phyloP scores from a whole-genome alignment of 2,888 invertebrate species.

The Aradus depressus region DNA sequence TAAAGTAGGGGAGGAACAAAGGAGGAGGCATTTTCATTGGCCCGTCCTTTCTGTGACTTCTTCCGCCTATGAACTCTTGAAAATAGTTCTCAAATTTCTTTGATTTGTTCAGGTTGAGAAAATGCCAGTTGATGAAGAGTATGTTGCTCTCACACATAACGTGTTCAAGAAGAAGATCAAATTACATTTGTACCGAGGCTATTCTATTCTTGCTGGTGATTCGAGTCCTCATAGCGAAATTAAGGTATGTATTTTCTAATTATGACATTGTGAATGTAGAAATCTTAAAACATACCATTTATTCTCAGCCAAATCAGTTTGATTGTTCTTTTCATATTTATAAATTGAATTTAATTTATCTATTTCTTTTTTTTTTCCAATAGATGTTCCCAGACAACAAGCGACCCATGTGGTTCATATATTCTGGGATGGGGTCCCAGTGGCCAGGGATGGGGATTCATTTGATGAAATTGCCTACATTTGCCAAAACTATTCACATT shows the following conservation, averaged over 20 bases:
- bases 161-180: slow-evolving; percentile 6
- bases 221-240: too few species aligned
- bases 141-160: slow-evolving; percentile 10
- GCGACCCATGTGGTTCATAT: slow-evolving; percentile 75
- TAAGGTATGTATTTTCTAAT: too few species aligned
- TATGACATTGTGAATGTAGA: too few species aligned
- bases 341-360: background rate
- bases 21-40: background rate
- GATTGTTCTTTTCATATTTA: too few species aligned
- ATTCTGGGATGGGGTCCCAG: slow-evolving; percentile 85
- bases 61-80: background rate
- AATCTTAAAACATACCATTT: too few species aligned
- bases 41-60: background rate
- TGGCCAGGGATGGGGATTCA: slow-evolving; percentile 75
- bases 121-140: slow-evolving; percentile 8
- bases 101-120: slow-evolving; percentile 9
- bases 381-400: slow-evolving; percentile 32
- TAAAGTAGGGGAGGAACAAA: background rate
- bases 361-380: background rate
- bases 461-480: slow-evolving; percentile 61
- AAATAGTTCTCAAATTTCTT: background rate
- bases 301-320: too few species aligned
- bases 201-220: slow-evolving; percentile 9
- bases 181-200: slow-evolving; percentile 15
- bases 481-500: slow-evolving; percentile 56